These are phyloP conservation scores for Myripristis murdjan DNA, from an alignment of 2,797 vertebrate genomes.

Conservation along the genomic window DNA sequence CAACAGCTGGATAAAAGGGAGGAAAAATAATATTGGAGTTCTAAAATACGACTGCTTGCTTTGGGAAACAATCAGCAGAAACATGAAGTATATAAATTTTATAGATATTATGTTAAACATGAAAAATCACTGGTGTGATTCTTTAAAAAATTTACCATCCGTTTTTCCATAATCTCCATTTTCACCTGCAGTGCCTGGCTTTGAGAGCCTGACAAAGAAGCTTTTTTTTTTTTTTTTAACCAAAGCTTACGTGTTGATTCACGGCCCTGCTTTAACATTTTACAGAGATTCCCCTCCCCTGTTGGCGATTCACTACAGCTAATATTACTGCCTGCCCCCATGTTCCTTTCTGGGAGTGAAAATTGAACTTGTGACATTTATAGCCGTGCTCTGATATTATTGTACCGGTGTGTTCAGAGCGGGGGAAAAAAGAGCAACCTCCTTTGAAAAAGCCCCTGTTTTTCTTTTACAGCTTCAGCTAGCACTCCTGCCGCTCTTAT, in stretches of 20 bases:
- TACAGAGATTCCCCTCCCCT: constrained; percentile 35
- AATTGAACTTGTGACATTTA: constrained; percentile 72
- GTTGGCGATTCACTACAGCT: constrained; percentile 34
- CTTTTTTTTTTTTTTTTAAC: constrained; percentile 9
- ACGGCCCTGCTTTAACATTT: constrained; percentile 34
- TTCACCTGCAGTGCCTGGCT: constrained; percentile 6
- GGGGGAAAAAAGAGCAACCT: constrained; percentile 10
- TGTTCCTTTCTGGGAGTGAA: constrained; percentile 52
- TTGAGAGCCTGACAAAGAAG: constrained; percentile 9
- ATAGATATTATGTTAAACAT: too few relatives aligned
- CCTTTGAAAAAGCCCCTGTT: constrained; percentile 61
- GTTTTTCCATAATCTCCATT: too few relatives aligned
- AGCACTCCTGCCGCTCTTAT: constrained; percentile 56
- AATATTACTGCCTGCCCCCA: constrained; percentile 36
- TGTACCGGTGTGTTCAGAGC: constrained; percentile 60
- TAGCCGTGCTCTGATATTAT: constrained; percentile 61
- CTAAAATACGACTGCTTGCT: too few relatives aligned
- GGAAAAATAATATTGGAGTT: too few relatives aligned
- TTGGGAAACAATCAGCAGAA: too few relatives aligned
- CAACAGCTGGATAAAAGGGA: too few relatives aligned
- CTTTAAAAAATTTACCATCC: too few relatives aligned
- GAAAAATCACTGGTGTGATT: too few relatives aligned
- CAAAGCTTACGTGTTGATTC: constrained; percentile 42
- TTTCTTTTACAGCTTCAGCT: constrained; percentile 66
- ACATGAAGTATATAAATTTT: too few relatives aligned